These are phyloP conservation scores for Isoperla grammatica DNA, from an alignment of 2,888 invertebrate species.

Conservation along the genomic window DNA sequence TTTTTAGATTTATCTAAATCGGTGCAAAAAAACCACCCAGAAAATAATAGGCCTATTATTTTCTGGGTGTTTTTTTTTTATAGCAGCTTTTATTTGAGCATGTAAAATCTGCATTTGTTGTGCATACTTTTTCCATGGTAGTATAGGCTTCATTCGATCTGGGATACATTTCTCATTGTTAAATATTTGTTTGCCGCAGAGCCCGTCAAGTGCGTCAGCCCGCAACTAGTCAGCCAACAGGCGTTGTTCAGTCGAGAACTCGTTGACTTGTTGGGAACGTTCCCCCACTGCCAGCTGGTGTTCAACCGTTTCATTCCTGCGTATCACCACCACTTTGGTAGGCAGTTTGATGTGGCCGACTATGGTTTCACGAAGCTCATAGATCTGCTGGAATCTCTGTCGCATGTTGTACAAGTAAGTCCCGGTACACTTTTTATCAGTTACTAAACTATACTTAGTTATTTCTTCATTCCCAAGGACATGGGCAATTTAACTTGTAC, in stretches of 20 bases:
- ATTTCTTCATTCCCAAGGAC: not conserved
- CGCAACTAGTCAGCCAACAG: conserved; percentile 63
- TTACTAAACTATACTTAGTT: too few relatives aligned
- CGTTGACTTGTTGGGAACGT: conserved; percentile 75
- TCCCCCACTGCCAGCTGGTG: conserved; percentile 74
- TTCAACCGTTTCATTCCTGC: conserved; percentile 87
- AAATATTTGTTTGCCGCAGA: conserved; percentile 4
- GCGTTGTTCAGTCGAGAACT: conserved; percentile 81
- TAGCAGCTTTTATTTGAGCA: too few relatives aligned
- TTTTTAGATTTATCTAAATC: too few relatives aligned
- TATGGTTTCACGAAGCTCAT: conserved; percentile 93
- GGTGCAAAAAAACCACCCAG: too few relatives aligned
- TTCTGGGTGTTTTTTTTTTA: too few relatives aligned
- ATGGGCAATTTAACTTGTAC: not conserved
- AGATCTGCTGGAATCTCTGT: conserved; percentile 83
- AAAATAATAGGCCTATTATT: too few relatives aligned
- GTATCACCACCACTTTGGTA: conserved; percentile 94
- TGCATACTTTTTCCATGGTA: too few relatives aligned
- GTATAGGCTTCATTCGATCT: too few relatives aligned
- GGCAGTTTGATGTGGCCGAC: conserved; percentile 92
- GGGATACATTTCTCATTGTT: too few relatives aligned
- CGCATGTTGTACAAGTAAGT: conserved; percentile 74
- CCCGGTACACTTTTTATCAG: not conserved
- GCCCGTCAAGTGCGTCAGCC: conserved; percentile 52
- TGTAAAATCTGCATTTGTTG: too few relatives aligned